Conservation (phyloP, 2,113 vertebrate species). For the Gracilinanus agilis region DNA sequence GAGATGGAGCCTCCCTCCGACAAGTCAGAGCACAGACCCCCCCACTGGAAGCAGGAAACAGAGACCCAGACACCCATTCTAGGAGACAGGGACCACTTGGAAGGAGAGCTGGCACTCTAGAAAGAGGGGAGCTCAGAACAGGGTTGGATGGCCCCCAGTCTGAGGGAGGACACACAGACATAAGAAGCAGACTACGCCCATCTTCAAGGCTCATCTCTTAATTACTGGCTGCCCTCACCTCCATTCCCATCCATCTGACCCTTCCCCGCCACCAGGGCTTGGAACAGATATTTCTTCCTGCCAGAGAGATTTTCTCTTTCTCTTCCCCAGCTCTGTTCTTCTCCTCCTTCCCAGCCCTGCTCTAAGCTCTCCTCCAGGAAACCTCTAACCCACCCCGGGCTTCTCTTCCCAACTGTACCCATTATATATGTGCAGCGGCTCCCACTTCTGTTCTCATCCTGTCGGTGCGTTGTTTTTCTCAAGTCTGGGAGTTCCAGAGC, state of each 20-base stretch:
- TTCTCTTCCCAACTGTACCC: background rate
- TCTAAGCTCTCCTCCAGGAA: background rate
- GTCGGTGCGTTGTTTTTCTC: background rate
- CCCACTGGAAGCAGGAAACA: background rate
- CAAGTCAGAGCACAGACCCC: background rate
- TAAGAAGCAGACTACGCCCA: too few relatives aligned
- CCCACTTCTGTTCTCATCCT: background rate
- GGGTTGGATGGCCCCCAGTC: background rate
- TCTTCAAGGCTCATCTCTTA: too few relatives aligned
- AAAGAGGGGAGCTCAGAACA: background rate
- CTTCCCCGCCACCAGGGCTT: background rate
- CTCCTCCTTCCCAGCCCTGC: background rate
- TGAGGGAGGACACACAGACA: too few relatives aligned
- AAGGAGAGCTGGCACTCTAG: background rate
- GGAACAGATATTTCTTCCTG: background rate
- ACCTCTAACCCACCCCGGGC: background rate
- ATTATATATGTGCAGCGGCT: background rate
- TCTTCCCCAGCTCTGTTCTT: slow-evolving; percentile 9
- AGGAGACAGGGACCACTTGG: background rate
- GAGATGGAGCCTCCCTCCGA: background rate
- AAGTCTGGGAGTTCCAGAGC: background rate
- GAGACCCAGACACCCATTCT: background rate
- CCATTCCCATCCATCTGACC: background rate
- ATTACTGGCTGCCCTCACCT: background rate
- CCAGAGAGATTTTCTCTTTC: background rate